These are phyloP conservation scores for Coleophora deauratella DNA, from an alignment of 2,888 invertebrate genomes.

Conservation along the genomic window DNA sequence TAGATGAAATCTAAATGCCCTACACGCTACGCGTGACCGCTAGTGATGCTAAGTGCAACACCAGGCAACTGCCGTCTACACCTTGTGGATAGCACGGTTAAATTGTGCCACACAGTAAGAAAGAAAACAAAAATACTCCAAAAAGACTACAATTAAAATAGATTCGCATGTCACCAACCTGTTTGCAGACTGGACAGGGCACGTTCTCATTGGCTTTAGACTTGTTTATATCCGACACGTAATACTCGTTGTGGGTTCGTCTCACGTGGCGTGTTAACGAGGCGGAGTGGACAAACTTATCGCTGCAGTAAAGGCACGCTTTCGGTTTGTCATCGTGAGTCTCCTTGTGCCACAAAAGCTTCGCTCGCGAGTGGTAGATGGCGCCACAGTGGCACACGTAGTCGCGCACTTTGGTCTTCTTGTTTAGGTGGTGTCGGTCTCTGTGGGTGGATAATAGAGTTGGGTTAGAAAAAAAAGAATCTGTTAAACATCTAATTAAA, in stretches of 20 bases:
- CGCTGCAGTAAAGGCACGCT: conserved; percentile 88
- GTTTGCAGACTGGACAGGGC: conserved; percentile 84
- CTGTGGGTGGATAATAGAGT: conserved; percentile 55
- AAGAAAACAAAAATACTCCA: no score
- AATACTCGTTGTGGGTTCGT: conserved; percentile 84
- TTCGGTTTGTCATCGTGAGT: conserved; percentile 88
- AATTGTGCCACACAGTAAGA: no score
- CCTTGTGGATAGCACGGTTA: no score
- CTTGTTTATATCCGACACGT: conserved; percentile 76
- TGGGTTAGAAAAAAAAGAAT: no score
- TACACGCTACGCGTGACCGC: no score
- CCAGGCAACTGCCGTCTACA: no score
- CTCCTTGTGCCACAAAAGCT: conserved; percentile 89
- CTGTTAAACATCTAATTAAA: no score
- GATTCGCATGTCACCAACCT: no score
- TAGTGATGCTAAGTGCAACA: no score
- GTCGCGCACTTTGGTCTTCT: conserved; percentile 79
- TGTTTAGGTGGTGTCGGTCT: conserved; percentile 83
- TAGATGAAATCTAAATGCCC: no score
- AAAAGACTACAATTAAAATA: no score
- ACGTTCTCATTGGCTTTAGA: conserved; percentile 79
- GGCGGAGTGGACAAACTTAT: conserved; percentile 89
- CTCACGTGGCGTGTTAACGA: conserved; percentile 89
- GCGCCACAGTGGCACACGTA: conserved; percentile 86
- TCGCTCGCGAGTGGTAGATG: conserved; percentile 87